phyloP scores from a whole-genome alignment of 2,888 invertebrate species.

The Chydorus sphaericus region DNA sequence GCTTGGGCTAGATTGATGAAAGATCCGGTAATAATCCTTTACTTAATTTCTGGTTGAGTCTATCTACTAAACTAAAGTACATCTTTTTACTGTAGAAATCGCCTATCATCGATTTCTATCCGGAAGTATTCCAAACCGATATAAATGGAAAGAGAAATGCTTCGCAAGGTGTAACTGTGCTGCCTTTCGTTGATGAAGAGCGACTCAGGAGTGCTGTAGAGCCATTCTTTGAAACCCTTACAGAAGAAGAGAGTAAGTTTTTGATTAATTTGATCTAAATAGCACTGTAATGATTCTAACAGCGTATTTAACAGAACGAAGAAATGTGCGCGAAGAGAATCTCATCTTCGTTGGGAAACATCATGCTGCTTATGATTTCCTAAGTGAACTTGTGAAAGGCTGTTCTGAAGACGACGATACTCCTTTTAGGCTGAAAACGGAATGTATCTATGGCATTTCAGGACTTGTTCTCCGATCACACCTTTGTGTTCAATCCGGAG shows the following conservation, averaged over 20 bases:
- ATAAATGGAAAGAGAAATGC: constrained; percentile 98
- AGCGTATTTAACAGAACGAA: constrained; percentile 36
- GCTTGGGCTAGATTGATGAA: constrained; percentile 91
- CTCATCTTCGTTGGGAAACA: constrained; percentile 65
- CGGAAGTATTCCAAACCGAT: constrained; percentile 85
- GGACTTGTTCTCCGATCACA: constrained; percentile 46
- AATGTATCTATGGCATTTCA: constrained; percentile 57
- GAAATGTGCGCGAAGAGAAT: constrained; percentile 80
- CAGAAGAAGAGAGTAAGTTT: constrained; percentile 60
- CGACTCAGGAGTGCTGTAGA: constrained; percentile 69
- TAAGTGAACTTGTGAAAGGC: constrained; percentile 48
- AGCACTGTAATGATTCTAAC: constrained; percentile 12
- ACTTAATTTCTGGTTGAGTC: constrained; percentile 9
- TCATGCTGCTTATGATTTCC: constrained; percentile 52
- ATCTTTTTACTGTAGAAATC: constrained; percentile 47
- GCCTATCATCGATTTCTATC: constrained; percentile 96
- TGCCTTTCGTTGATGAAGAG: constrained; percentile 94
- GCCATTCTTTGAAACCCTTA: constrained; percentile 61
- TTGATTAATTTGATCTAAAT: neutral
- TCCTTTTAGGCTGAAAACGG: constrained; percentile 9
- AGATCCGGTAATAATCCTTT: constrained; percentile 65
- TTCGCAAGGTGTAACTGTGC: constrained; percentile 96
- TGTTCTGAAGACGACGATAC: neutral
- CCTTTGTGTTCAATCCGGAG: constrained; percentile 23
- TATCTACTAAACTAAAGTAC: constrained; percentile 1